Evolutionary conservation across 1,140 invertebrate genomes (phyloP), one percentile per base, ranked within the genome.

Genomic region (Drosophila paulistorum): DNA sequence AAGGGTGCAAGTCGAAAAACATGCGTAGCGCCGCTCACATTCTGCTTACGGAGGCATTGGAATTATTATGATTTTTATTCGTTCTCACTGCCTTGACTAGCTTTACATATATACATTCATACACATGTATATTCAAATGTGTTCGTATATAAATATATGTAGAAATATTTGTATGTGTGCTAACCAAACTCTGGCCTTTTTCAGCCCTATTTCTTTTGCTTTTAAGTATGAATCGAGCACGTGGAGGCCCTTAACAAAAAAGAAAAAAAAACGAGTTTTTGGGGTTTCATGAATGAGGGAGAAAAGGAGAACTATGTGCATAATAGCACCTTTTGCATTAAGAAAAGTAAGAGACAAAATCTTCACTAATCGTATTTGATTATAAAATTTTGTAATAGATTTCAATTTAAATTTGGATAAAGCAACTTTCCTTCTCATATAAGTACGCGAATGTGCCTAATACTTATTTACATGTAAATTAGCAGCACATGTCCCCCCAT

Each of bases 391-490:
- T 26, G 3, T 26, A 26, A 78, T 80, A 80, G 69, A 89, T 89
- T 73, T 74, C 51, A 72, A 69, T 77, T 87, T 73, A 73, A 79
- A 64, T 77, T 78, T 61, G 65, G 30, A 71, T 64, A 79, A 75
- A 60, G 71, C 64, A 65, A 66, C 63, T 72, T 72, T 65, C 79
- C 23, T 11, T 11, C 37, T 11, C 37, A 13, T 14, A 17, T 59
- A 60, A 20, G 35, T 62, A 81, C 81, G 70, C 68, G 81, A 85
- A 86, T 81, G 60, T 14, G 59, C 63, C 41, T 58, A 62, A 60
- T 70, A 64, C 73, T 87, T 71, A 83, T 86, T 89, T 83, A 68
- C 76, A 83, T 89, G 80, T 76, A 83, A 83, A 89, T 87, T 70
- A 83, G 77, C 65, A 69, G 59, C 55, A 0, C 17, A 17, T 17